These are phyloP conservation scores for Zaprionus tsacasi DNA, from an alignment of 1,140 invertebrate species.

Conservation along the genomic window DNA sequence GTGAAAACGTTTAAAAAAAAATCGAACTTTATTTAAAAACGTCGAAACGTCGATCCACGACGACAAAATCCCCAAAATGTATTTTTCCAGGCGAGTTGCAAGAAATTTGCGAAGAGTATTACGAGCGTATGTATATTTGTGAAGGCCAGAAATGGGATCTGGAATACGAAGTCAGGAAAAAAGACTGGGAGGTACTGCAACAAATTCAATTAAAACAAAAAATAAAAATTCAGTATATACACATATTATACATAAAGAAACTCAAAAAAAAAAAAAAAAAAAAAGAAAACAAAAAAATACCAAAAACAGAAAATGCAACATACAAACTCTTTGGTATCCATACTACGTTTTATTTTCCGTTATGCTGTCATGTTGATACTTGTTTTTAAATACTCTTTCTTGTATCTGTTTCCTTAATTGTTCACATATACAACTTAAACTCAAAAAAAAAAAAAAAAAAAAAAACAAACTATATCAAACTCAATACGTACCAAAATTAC, in stretches of 20 bases:
- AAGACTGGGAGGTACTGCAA: constrained; percentile 97
- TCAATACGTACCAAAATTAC: constrained; percentile 34
- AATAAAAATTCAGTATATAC: constrained; percentile 22
- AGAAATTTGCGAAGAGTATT: constrained; percentile 97
- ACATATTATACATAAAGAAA: constrained; percentile 23
- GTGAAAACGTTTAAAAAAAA: constrained; percentile 27
- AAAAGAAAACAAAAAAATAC: constrained; percentile 34
- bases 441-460: neutral
- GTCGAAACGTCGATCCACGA: constrained; percentile 4
- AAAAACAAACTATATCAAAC: constrained; percentile 11
- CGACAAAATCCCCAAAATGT: constrained; percentile 48
- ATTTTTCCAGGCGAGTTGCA: constrained; percentile 85
- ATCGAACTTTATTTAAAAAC: constrained; percentile 5
- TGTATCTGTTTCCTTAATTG: constrained; percentile 53
- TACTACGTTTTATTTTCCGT: constrained; percentile 30
- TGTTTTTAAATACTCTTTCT: constrained; percentile 43
- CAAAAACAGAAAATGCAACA: constrained; percentile 29
- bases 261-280: constrained; percentile 36
- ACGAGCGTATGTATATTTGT: constrained; percentile 97
- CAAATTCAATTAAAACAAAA: constrained; percentile 47
- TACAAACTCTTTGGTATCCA: constrained; percentile 31
- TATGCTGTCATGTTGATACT: constrained; percentile 36
- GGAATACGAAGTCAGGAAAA: constrained; percentile 99
- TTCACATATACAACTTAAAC: constrained; percentile 38
- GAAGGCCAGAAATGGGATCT: constrained; percentile 99